Percentiles rank a stretch among this genome's conserved stretches.
Evolutionary conservation across 2,113 vertebrate species (phyloP).

Genomic region (Pygoscelis adeliae): DNA sequence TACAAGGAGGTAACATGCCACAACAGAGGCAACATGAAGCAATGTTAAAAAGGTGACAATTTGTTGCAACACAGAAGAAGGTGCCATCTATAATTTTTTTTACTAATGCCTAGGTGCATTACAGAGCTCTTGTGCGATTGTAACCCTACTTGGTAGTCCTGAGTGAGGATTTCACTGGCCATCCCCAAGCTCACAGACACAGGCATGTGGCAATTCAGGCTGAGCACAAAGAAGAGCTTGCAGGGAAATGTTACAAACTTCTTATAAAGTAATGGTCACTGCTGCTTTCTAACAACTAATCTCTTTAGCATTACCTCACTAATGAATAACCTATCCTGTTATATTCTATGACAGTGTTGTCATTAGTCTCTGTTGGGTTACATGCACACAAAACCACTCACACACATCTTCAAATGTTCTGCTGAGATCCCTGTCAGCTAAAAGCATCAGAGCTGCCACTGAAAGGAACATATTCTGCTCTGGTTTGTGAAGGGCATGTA

Average conservation of each 20-base stretch:
- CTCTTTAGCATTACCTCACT: not conserved
- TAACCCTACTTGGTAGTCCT: not conserved
- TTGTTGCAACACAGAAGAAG: not conserved
- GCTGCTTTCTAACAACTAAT: not conserved
- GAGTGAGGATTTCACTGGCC: not conserved
- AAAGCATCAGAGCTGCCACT: not conserved
- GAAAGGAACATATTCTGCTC: not conserved
- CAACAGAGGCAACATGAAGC: not conserved
- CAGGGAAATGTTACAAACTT: not conserved
- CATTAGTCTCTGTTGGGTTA: not conserved
- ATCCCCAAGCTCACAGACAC: not conserved
- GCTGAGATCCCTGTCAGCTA: not conserved
- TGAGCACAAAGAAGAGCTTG: not conserved
- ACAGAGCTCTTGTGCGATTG: not conserved
- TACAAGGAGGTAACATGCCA: not conserved
- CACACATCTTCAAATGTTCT: not conserved
- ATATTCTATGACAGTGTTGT: not conserved
- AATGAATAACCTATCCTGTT: not conserved
- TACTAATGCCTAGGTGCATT: not conserved
- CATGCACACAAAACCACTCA: not conserved
- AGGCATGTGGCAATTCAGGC: not conserved
- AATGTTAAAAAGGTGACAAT: not conserved
- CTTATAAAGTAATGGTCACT: not conserved
- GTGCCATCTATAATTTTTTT: not conserved
- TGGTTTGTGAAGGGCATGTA: accelerated